Evolutionary conservation across 2,113 vertebrate genomes (phyloP), one percentile per base, ranked within the genome.

Genomic region (Cinclus cinclus): DNA sequence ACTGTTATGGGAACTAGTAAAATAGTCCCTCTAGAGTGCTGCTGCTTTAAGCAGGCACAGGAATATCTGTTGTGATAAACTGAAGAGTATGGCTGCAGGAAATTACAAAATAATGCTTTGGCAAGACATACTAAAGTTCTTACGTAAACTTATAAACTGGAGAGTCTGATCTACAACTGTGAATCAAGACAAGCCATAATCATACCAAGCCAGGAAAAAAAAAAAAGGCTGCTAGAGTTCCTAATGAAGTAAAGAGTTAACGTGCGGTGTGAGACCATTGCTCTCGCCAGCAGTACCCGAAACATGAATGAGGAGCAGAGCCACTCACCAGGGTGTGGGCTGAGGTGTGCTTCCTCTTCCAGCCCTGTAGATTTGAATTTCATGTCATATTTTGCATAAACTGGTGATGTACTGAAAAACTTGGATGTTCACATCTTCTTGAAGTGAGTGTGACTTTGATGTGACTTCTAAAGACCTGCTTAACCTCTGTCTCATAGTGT

Each of bases 1-100:
- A 7, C 17, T 50, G 28, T 59, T 71, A 3, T 52, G 37, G 74
- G 60, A 87, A 59, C 39, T 49, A 79, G 64, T 76, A 50, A 63
- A 64, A 31, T 4, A 90, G 84, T 88, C 68, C 78, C 68, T 93
- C 76, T 94, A 69, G 83, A 24, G 82, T 90, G 30, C 59, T 90
- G 76, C 73, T 93, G 80, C 58, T 83, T 67, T 73, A 87, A 92
- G 39, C 15, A 65, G 21, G 42, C 19, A 4, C 3, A 33, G 60
- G 55, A 65, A 30, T 55, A 77, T 11, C 25, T 46, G 23, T 24
- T 6, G 35, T 41, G 50, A 59, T 63, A 67, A 67, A 41, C 64
- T 65, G 71, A 65, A 41, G 84, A 35, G 23, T 25, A 24, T 18
- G 52, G 31, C 60, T 84, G 75, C 76, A 87, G 85, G 64, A 90